Conservation (phyloP, 2,113 vertebrate species). For the Panthera leo region DNA sequence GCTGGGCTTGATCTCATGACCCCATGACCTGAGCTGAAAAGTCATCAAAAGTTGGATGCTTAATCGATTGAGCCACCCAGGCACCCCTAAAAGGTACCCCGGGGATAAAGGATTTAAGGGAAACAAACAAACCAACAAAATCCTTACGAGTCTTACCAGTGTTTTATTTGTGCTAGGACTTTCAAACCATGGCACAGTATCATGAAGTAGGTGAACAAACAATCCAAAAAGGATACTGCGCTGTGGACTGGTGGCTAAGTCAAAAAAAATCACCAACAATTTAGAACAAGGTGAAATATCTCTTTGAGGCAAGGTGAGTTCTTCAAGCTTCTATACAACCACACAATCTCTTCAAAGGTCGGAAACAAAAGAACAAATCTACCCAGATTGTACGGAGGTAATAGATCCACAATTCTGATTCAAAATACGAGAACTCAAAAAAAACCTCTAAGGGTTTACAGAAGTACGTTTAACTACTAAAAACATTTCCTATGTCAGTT, state of each 20-base stretch:
- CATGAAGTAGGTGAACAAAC: neutral
- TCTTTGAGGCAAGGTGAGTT: neutral
- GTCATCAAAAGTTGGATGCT: too few species aligned
- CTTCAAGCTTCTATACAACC: neutral
- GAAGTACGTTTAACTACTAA: neutral
- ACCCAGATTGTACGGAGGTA: neutral
- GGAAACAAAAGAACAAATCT: neutral
- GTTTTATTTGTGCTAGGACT: neutral
- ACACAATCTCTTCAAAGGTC: neutral
- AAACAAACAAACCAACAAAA: slow-evolving; percentile 16
- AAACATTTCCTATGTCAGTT: neutral
- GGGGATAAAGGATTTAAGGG: slow-evolving; percentile 8
- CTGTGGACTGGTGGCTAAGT: neutral
- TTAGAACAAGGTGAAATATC: neutral
- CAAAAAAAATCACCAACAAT: neutral
- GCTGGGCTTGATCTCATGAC: too few species aligned
- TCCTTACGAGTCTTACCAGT: neutral
- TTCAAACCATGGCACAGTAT: neutral
- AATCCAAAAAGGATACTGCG: neutral
- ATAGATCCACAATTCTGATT: neutral
- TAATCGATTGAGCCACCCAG: too few species aligned
- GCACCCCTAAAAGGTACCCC: neutral
- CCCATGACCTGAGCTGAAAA: too few species aligned
- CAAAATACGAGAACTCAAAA: slow-evolving; percentile 10
- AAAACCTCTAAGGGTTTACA: slow-evolving; percentile 28